phyloP scores from a whole-genome alignment of 2,113 vertebrate genomes.

The Eptatretus burgeri region DNA sequence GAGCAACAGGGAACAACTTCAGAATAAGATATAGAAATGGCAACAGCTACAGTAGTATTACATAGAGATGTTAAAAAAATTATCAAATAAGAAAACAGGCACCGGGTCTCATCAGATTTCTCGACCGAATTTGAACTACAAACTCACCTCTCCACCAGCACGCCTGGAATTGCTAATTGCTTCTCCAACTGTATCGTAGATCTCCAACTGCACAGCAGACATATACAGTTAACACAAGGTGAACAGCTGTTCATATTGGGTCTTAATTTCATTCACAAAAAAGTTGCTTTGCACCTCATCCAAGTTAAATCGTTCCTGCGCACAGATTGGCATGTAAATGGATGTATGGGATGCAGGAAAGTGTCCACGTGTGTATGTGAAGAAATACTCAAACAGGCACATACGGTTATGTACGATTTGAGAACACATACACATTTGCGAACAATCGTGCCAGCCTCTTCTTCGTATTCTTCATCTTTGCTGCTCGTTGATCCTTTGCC shows the following conservation, averaged over 20 bases:
- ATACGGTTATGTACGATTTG: neutral
- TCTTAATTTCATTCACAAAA: neutral
- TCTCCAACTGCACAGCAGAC: constrained; percentile 38
- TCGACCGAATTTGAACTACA: neutral
- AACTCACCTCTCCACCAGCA: constrained; percentile 68
- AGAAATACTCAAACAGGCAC: neutral
- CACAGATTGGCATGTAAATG: no score
- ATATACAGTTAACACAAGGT: constrained; percentile 11
- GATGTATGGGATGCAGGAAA: neutral
- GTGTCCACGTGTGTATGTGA: constrained; percentile 4
- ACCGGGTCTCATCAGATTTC: neutral
- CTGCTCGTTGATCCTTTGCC: constrained; percentile 56
- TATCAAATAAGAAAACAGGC: neutral
- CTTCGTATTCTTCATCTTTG: constrained; percentile 95
- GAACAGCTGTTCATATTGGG: no score
- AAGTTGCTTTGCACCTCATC: neutral
- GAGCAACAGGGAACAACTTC: constrained; percentile 10
- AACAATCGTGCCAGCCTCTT: constrained; percentile 82
- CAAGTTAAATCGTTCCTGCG: no score
- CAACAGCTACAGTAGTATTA: neutral
- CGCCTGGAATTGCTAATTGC: constrained; percentile 71
- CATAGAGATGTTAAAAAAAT: neutral
- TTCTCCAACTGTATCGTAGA: constrained; percentile 96
- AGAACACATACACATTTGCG: constrained; percentile 73
- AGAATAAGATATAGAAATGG: constrained; percentile 6